Evolutionary conservation across 2,113 vertebrate species (phyloP).

Genomic region (Tautogolabrus adspersus): DNA sequence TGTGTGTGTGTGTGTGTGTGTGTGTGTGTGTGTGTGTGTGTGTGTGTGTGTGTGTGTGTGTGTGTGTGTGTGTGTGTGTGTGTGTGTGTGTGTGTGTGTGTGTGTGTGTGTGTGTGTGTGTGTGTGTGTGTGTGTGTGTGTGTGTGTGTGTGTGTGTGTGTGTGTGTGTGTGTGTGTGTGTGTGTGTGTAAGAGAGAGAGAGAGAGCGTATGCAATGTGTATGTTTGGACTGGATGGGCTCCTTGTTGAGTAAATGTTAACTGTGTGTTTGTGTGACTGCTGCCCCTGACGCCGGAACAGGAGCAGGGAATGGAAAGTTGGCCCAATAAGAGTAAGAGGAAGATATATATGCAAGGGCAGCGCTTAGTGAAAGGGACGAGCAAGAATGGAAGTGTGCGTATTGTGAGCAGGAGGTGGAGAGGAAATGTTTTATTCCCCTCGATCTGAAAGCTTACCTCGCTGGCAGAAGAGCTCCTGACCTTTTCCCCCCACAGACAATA

Average conservation of each 20-base stretch:
- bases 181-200: too few relatives aligned
- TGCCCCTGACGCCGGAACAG: conserved; percentile 11
- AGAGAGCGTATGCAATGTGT: conserved; percentile 12
- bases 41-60: too few relatives aligned
- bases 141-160: too few relatives aligned
- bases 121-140: too few relatives aligned
- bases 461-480: conserved; percentile 54
- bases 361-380: conserved; percentile 6
- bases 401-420: conserved; percentile 31
- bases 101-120: background rate
- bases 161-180: too few relatives aligned
- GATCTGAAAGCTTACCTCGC: conserved; percentile 48
- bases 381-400: background rate
- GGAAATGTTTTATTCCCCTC: conserved; percentile 68
- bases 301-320: conserved; percentile 54
- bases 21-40: too few relatives aligned
- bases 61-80: too few relatives aligned
- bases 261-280: conserved; percentile 42
- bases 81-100: conserved; percentile 20
- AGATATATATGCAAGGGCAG: conserved; percentile 48
- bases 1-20: too few relatives aligned
- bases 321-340: conserved; percentile 7
- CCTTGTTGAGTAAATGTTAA: conserved; percentile 49
- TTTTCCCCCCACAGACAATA: conserved; percentile 55
- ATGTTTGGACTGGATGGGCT: conserved; percentile 26